These are phyloP conservation scores for Leptodactylus fuscus DNA, from an alignment of 2,113 vertebrate species.

Conservation along the genomic window DNA sequence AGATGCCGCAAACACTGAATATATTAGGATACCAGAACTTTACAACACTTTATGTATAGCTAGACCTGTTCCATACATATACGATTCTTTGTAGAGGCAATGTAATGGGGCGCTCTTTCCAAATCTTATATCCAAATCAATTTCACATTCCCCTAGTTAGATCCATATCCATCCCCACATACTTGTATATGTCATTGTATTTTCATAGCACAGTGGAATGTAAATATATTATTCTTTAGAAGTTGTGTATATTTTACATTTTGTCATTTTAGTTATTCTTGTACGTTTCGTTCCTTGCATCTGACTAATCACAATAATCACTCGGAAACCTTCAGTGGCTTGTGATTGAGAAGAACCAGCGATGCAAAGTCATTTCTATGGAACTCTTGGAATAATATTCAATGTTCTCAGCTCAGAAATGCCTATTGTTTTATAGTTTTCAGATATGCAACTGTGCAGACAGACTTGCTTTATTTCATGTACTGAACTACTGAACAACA, in stretches of 20 bases:
- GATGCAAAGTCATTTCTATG: neutral
- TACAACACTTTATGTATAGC: too few species aligned
- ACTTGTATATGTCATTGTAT: neutral
- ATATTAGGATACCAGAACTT: too few species aligned
- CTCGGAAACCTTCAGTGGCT: neutral
- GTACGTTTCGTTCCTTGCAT: neutral
- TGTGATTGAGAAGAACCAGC: neutral
- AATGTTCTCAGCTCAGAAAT: neutral
- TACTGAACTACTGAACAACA: neutral
- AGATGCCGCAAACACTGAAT: too few species aligned
- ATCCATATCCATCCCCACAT: neutral
- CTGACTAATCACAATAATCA: slow-evolving; percentile 17
- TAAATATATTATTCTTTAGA: neutral
- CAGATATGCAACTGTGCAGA: neutral
- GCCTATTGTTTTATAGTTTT: neutral
- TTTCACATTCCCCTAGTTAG: neutral
- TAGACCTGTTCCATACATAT: too few species aligned
- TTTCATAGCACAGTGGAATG: neutral
- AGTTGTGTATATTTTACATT: neutral
- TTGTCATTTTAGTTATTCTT: neutral
- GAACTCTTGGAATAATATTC: neutral
- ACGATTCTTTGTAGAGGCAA: too few species aligned
- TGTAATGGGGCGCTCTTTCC: too few species aligned
- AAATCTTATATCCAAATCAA: neutral
- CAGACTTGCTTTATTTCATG: neutral